Evolutionary conservation across 2,113 vertebrate genomes (phyloP).

Genomic region (Riparia riparia): DNA sequence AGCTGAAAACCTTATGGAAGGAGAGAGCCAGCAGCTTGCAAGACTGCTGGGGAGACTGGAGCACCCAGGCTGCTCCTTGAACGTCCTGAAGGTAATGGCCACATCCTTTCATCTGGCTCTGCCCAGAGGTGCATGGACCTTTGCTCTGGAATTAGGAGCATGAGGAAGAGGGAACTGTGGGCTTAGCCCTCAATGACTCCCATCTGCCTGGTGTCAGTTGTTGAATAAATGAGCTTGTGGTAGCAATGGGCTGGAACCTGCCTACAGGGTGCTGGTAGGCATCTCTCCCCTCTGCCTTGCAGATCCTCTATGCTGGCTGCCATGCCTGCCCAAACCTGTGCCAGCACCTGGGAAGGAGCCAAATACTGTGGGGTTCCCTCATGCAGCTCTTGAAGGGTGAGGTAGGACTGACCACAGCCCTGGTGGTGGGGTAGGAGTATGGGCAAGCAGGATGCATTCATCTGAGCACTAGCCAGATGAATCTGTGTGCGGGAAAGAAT

Average conservation of each 20-base stretch:
- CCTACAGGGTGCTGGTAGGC: background rate
- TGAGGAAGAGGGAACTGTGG: background rate
- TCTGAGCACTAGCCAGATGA: background rate
- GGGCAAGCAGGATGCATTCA: background rate
- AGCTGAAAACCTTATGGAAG: constrained; percentile 64
- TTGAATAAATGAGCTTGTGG: background rate
- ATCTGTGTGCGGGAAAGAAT: background rate
- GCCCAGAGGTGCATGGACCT: background rate
- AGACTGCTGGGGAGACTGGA: constrained; percentile 64
- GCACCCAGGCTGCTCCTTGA: constrained; percentile 59
- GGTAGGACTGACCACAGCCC: constrained; percentile 56
- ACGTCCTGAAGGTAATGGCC: constrained; percentile 75
- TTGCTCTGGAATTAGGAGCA: background rate
- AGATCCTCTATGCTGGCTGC: constrained; percentile 80
- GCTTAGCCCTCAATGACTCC: background rate
- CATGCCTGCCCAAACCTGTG: constrained; percentile 65
- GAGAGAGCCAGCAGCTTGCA: constrained; percentile 34
- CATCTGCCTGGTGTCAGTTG: background rate
- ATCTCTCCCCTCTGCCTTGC: background rate
- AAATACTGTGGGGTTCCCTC: constrained; percentile 50
- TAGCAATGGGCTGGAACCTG: background rate
- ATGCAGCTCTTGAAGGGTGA: constrained; percentile 56
- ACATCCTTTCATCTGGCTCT: background rate
- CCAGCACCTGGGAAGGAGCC: constrained; percentile 47
- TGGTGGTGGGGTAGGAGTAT: background rate